phyloP scores from a whole-genome alignment of 2,113 vertebrate genomes.

The Cheirogaleus medius region DNA sequence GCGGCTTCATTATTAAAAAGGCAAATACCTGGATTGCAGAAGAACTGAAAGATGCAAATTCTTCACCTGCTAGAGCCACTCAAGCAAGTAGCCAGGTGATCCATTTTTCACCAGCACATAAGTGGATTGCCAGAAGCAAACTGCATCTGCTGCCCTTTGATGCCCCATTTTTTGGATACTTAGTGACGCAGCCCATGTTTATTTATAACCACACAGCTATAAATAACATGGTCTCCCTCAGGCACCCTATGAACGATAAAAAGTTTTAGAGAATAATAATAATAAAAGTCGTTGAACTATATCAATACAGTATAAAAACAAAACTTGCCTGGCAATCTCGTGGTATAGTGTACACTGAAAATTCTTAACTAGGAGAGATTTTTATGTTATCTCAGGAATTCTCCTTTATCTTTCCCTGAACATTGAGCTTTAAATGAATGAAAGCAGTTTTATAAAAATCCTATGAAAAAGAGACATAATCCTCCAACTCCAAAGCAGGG shows the following conservation, averaged over 20 bases:
- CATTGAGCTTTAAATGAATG: not conserved
- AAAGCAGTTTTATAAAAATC: not conserved
- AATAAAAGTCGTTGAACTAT: constrained; percentile 57
- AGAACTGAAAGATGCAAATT: not conserved
- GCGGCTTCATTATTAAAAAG: not conserved
- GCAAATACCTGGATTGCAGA: not conserved
- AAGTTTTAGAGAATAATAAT: constrained; percentile 49
- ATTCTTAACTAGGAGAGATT: not conserved
- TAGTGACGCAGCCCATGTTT: constrained; percentile 11
- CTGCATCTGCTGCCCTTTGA: not conserved
- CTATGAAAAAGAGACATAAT: not conserved
- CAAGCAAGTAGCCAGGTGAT: not conserved
- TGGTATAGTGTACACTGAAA: not conserved
- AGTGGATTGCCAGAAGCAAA: not conserved
- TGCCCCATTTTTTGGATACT: not conserved
- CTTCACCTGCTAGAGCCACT: not conserved
- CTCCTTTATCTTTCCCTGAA: not conserved
- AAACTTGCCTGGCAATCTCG: constrained; percentile 33
- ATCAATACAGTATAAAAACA: constrained; percentile 46
- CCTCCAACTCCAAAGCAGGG: not conserved
- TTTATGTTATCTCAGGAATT: not conserved
- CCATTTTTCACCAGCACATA: not conserved
- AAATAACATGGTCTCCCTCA: constrained; percentile 53
- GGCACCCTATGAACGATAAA: constrained; percentile 60
- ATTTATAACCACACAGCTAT: constrained; percentile 44